phyloP scores from a whole-genome alignment of 2,797 vertebrate genomes.

The Lacerta agilis region DNA sequence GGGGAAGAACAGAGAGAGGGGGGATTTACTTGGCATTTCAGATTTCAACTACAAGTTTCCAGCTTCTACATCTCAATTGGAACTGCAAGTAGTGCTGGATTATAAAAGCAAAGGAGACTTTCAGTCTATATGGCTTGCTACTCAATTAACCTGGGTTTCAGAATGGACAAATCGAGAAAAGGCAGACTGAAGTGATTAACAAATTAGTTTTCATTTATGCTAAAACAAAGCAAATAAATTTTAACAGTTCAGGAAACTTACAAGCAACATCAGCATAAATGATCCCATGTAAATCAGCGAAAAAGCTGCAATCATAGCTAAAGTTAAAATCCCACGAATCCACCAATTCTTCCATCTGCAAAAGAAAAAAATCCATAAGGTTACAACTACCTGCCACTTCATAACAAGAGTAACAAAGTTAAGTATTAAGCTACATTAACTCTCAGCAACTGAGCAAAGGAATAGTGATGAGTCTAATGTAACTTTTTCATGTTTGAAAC shows the following conservation, averaged over 20 bases:
- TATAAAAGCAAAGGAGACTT: neutral
- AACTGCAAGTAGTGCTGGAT: neutral
- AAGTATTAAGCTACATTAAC: neutral
- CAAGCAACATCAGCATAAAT: conserved; percentile 88
- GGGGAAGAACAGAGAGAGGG: neutral
- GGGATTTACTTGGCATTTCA: neutral
- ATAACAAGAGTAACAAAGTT: neutral
- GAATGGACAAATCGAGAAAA: neutral
- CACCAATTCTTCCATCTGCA: conserved; percentile 98
- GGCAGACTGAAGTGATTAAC: neutral
- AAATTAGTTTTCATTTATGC: neutral
- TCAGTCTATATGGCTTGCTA: too few species aligned
- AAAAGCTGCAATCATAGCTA: conserved; percentile 93
- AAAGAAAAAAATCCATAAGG: conserved; percentile 27
- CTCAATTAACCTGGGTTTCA: neutral
- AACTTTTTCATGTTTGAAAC: neutral
- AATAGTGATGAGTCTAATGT: neutral
- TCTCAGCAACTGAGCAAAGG: neutral
- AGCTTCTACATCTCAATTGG: neutral
- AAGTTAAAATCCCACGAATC: conserved; percentile 94
- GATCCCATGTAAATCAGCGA: conserved; percentile 94
- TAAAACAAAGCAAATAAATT: neutral
- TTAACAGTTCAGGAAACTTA: conserved; percentile 66
- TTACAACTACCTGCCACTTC: neutral
- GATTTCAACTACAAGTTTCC: neutral